phyloP scores from a whole-genome alignment of 2,888 invertebrate genomes.

The Choristoneura rosaceana region DNA sequence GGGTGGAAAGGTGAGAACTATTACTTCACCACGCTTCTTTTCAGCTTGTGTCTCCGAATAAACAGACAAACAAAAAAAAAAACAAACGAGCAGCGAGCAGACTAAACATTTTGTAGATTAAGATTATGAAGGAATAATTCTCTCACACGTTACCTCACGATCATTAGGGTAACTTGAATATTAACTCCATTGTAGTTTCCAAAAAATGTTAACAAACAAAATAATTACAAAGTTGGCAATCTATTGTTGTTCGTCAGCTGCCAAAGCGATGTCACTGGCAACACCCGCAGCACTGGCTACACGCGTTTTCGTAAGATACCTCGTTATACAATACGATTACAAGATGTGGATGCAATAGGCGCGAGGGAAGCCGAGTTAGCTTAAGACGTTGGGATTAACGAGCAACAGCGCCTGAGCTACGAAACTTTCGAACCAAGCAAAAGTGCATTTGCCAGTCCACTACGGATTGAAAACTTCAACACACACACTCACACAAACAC shows the following conservation, averaged over 20 bases:
- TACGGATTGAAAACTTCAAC: no score
- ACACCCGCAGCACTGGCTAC: neutral
- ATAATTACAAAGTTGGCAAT: slow-evolving; percentile 16
- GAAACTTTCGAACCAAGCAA: no score
- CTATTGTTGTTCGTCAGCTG: slow-evolving; percentile 11
- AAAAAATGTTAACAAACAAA: slow-evolving; percentile 28
- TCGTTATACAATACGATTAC: slow-evolving; percentile 41
- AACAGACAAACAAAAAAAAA: no score
- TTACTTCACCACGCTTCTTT: no score
- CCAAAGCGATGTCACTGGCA: slow-evolving; percentile 13
- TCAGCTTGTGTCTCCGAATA: no score
- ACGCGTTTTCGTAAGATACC: slow-evolving; percentile 36
- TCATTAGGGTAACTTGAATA: neutral
- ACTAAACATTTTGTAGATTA: no score
- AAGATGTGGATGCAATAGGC: slow-evolving; percentile 17
- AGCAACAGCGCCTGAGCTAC: no score
- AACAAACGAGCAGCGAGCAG: no score
- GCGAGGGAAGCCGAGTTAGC: neutral
- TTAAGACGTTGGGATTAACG: neutral
- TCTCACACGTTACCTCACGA: neutral
- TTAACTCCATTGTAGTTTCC: neutral
- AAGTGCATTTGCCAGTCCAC: no score
- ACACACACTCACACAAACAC: no score
- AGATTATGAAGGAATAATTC: neutral
- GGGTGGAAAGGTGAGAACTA: no score